A percentile compares a stretch with the other conserved stretches of the same genome.
These are phyloP conservation scores for Dasypolia templi DNA, from an alignment of 2,888 invertebrate genomes.

Conservation along the genomic window DNA sequence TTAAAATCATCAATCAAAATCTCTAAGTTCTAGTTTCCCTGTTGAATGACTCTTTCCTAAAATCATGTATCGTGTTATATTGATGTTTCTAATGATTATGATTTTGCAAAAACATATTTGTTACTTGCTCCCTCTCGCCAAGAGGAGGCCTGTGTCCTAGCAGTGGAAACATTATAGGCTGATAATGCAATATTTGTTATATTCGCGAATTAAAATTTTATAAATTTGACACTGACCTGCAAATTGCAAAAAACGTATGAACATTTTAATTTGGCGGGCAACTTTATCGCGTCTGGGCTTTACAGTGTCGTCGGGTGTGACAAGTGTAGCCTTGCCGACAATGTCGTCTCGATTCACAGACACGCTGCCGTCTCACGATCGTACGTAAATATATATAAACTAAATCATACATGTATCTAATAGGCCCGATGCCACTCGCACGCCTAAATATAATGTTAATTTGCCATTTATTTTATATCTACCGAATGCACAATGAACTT, in stretches of 20 bases:
- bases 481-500: constrained; percentile 89
- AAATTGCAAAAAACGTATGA: neutral
- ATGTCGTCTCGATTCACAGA: constrained; percentile 17
- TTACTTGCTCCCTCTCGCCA: no score
- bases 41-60: neutral
- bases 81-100: neutral
- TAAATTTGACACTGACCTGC: neutral
- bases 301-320: constrained; percentile 2
- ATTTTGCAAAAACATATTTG: neutral
- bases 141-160: no score
- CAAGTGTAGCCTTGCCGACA: constrained; percentile 1
- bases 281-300: neutral
- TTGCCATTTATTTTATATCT: constrained; percentile 82
- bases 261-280: neutral
- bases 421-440: constrained; percentile 61
- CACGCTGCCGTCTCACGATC: constrained; percentile 26
- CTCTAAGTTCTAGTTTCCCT: neutral
- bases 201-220: neutral
- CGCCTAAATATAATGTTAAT: constrained; percentile 74
- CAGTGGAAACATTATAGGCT: no score
- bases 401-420: constrained; percentile 56
- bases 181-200: neutral
- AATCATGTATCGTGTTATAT: no score
- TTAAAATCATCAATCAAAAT: neutral
- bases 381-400: constrained; percentile 44